Evolutionary conservation across 2,888 invertebrate species (phyloP).

Genomic region (Apantesis nais): DNA sequence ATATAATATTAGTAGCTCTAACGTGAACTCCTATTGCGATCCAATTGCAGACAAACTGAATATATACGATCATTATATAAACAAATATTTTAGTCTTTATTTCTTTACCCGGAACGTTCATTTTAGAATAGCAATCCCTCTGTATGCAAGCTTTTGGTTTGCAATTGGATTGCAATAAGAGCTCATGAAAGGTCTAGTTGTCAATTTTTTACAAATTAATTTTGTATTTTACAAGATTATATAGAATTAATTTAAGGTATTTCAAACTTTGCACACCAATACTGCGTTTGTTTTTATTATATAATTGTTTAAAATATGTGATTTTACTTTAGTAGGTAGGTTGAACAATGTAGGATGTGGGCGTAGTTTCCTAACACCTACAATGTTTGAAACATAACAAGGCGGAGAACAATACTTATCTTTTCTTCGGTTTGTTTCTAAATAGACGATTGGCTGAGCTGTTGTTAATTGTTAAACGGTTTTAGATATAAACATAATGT

Average conservation of each 20-base stretch:
- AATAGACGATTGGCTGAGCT: constrained; percentile 8
- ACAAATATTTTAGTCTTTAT: too few relatives aligned
- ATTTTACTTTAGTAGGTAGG: constrained; percentile 1
- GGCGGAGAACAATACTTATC: constrained; percentile 21
- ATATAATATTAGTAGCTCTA: too few relatives aligned
- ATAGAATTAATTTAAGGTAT: not conserved
- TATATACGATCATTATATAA: too few relatives aligned
- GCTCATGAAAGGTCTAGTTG: too few relatives aligned
- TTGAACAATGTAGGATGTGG: constrained; percentile 18
- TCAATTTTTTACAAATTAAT: not conserved
- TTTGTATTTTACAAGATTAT: not conserved
- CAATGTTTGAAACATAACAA: constrained; percentile 16
- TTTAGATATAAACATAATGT: not conserved
- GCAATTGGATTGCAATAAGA: too few relatives aligned
- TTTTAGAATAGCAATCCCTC: too few relatives aligned
- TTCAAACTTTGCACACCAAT: not conserved
- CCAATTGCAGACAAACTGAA: too few relatives aligned
- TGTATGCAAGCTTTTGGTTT: too few relatives aligned
- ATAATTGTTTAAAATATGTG: not conserved
- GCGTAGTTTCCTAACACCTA: constrained; percentile 12
- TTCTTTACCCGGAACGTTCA: too few relatives aligned
- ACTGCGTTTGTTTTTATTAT: not conserved
- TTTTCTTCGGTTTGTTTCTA: constrained; percentile 6
- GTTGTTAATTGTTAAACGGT: not conserved
- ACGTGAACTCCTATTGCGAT: too few relatives aligned